Evolutionary conservation across 2,888 invertebrate genomes (phyloP), one percentile per base, ranked within the genome.

Genomic region (Dioctria rufipes): DNA sequence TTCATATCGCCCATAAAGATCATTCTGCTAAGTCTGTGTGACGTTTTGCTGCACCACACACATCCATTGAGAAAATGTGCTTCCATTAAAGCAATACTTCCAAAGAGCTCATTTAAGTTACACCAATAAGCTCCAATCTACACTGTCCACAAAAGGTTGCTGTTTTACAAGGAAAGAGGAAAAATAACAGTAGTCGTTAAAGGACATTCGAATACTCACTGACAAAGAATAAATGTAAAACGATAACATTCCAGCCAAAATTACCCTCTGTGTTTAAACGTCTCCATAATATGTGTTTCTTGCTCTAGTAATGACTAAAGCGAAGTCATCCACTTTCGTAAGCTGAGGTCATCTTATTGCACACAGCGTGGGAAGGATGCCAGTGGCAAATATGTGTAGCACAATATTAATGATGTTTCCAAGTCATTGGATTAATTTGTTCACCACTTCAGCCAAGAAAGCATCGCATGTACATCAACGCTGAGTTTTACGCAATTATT

Each of bases 341-440:
- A 25, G 25, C 25, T 25, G 5, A 40, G 63, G 37, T 37, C 9
- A 8, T 5, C 3, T 5, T 8, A 9, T 25, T 5, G 37, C 8
- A 40, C 40, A 8, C 63, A 3, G 63, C 63, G 37, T 9, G 25
- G 11, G 9, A 37, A 9, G 63, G 40, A 63, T 6, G 63, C 37
- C 37, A n/a, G 3, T 39, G 37, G 37, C 40, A 63, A 40, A 40
- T 37, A 25, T 37, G 25, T 25, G 25, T 25, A 37, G 39, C 37
- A 63, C 63, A 63, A 63, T 63, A 25, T 25, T 63, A 63, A 63
- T 63, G 63, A 63, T 63, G 63, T 63, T 63, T 63, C 63, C 63
- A 11, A 63, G 63, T 40, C 63, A 63, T 63, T 63, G 63, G 39
- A 11, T 37, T 40, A 40, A 63, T 63, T 63, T 40, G 25, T 25